phyloP scores from a whole-genome alignment of 2,888 invertebrate species.

The Polyommatus icarus region DNA sequence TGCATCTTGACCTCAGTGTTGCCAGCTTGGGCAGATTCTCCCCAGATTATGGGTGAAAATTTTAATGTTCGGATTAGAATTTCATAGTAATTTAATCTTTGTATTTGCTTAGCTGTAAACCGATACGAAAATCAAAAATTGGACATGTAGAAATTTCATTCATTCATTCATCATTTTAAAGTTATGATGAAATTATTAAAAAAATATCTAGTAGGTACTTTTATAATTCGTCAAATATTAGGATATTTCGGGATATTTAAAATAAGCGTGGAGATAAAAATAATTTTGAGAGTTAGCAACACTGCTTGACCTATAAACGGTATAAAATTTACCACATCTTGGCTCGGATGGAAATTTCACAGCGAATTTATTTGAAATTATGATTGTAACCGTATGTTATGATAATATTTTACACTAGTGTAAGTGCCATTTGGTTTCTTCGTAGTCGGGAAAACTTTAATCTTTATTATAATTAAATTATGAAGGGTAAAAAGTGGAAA shows the following conservation, averaged over 20 bases:
- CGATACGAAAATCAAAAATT: no score
- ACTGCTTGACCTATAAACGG: conserved; percentile 5
- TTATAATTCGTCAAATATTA: no score
- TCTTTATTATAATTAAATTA: no score
- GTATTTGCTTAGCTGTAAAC: no score
- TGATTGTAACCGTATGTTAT: not conserved
- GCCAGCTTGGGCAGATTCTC: not conserved
- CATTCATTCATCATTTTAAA: no score
- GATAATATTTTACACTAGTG: not conserved
- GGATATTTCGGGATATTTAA: no score
- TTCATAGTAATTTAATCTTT: no score
- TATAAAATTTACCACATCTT: conserved; percentile 12
- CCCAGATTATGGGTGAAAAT: not conserved
- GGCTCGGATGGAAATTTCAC: conserved; percentile 1
- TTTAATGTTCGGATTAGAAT: no score
- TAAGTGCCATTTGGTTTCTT: not conserved
- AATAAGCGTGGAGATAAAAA: not conserved
- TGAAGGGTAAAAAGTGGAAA: no score
- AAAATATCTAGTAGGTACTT: no score
- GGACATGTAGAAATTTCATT: no score
- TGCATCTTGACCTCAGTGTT: conserved; percentile 25
- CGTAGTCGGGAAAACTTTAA: not conserved
- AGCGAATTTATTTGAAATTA: conserved; percentile 6
- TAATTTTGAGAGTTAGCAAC: not conserved
- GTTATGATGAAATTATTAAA: no score